Conservation (phyloP, 2,888 invertebrate species). For the Caenorhabditis auriculariae region DNA sequence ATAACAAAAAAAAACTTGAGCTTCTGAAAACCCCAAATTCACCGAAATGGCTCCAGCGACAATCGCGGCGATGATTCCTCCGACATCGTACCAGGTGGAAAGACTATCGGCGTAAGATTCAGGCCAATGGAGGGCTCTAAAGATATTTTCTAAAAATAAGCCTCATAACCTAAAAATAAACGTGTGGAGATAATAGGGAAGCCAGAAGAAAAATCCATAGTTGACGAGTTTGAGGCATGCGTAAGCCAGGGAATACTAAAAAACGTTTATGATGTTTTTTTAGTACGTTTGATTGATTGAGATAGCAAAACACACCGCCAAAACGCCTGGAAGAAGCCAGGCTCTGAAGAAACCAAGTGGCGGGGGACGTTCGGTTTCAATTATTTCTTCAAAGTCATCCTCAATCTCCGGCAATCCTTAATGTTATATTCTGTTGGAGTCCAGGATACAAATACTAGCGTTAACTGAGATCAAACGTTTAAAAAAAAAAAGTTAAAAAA, state of each 20-base stretch:
- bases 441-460: too few relatives aligned
- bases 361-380: conserved; percentile 21
- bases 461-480: too few relatives aligned
- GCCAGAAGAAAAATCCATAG: conserved; percentile 68
- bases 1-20: too few relatives aligned
- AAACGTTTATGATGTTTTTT: conserved; percentile 7
- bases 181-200: conserved; percentile 65
- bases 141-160: not conserved
- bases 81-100: conserved; percentile 67
- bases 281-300: not conserved
- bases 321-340: conserved; percentile 48
- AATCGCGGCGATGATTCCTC: conserved; percentile 65
- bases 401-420: not conserved
- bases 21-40: not conserved
- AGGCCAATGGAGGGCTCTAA: conserved; percentile 28
- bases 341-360: conserved; percentile 42
- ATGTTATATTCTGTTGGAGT: too few relatives aligned
- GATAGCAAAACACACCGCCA: conserved; percentile 28
- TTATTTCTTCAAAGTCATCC: conserved; percentile 8
- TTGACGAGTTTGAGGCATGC: conserved; percentile 68
- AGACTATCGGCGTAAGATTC: conserved; percentile 62
- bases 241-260: conserved; percentile 67
- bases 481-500: too few relatives aligned
- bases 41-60: conserved; percentile 47
- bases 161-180: conserved; percentile 9